Conservation (phyloP, 2,113 vertebrate species). For the Thomomys bottae region DNA sequence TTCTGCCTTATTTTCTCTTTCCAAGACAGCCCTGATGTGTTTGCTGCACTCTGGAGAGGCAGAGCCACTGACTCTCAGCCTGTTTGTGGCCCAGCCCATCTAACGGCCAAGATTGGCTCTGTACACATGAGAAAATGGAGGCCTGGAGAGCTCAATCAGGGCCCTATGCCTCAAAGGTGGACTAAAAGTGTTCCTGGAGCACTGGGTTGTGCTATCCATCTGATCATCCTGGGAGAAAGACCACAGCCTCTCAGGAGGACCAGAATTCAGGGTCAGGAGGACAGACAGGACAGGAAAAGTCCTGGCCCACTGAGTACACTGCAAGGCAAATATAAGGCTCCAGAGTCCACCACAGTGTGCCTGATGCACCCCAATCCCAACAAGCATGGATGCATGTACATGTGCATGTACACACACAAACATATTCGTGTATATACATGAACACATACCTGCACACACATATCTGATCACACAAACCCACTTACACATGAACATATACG, state of each 20-base stretch:
- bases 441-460: neutral
- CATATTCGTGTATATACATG: too few relatives aligned
- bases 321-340: neutral
- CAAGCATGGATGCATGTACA: neutral
- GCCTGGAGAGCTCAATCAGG: neutral
- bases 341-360: neutral
- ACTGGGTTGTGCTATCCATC: neutral
- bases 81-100: neutral
- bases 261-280: neutral
- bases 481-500: too few relatives aligned
- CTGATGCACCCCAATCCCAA: neutral
- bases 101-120: neutral
- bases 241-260: too few relatives aligned
- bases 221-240: neutral
- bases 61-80: neutral
- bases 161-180: neutral
- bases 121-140: neutral
- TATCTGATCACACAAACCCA: neutral
- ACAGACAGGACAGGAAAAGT: neutral
- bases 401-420: neutral
- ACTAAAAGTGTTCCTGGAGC: neutral
- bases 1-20: neutral
- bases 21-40: neutral
- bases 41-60: neutral
- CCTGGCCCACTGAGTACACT: neutral